phyloP scores from a whole-genome alignment of 1,140 invertebrate species.

The fruit fly (Drosophila melanogaster) region Release_6_plus_ISO1_MT NT_033779.5:825001-825500 shows the following conservation, averaged over 20 bases:
- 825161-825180: conserved; percentile 86
- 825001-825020: conserved; percentile 89
- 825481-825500: conserved; percentile 89
- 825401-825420: conserved; percentile 86
- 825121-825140: conserved; percentile 90
- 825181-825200: conserved; percentile 87
- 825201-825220: conserved; percentile 93
- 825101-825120: conserved; percentile 94
- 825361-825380: conserved; percentile 91
- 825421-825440: conserved; percentile 92
- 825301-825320: conserved; percentile 91
- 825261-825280: conserved; percentile 91
- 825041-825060: conserved; percentile 96
- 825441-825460: conserved; percentile 96
- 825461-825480: conserved; percentile 92
- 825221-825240: conserved; percentile 95
- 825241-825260: conserved; percentile 96
- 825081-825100: conserved; percentile 92
- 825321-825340: conserved; percentile 74
- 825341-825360: conserved; percentile 87
- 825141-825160: conserved; percentile 88
- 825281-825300: conserved; percentile 93
- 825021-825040: conserved; percentile 88
- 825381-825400: conserved; percentile 88
- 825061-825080: conserved; percentile 97